A percentile compares a stretch with the other conserved stretches of the same genome.
Conservation (phyloP, 2,113 vertebrate species). For the Mesitornis unicolor region DNA sequence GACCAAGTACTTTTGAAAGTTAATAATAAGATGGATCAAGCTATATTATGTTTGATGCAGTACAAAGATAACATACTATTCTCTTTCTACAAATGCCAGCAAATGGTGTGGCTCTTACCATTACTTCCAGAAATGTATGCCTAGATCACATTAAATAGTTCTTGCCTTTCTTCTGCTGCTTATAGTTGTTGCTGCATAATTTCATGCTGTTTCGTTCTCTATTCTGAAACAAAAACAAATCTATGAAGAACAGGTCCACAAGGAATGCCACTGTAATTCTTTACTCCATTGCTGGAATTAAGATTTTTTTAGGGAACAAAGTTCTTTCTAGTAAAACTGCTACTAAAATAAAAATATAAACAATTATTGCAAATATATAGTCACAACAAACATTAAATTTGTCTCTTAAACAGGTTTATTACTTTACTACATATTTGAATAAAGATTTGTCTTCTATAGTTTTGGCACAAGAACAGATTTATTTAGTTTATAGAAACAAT, state of each 20-base stretch:
- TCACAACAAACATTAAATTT: slow-evolving; percentile 69
- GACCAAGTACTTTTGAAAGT: background rate
- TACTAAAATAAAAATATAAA: slow-evolving; percentile 76
- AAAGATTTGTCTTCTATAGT: slow-evolving; percentile 72
- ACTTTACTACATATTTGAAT: slow-evolving; percentile 64
- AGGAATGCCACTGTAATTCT: background rate
- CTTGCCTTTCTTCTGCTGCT: background rate
- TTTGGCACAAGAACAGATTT: slow-evolving; percentile 73
- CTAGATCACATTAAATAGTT: background rate
- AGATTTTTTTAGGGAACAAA: slow-evolving; percentile 23
- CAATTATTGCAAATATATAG: slow-evolving; percentile 76
- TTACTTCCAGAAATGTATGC: background rate
- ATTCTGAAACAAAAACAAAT: slow-evolving; percentile 3
- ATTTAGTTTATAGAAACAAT: slow-evolving; percentile 65
- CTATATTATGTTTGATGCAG: background rate
- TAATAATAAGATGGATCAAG: background rate
- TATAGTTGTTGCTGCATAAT: background rate
- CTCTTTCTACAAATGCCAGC: background rate
- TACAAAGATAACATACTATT: background rate
- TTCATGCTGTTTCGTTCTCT: background rate
- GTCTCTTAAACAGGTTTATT: slow-evolving; percentile 74
- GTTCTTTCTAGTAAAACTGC: slow-evolving; percentile 38
- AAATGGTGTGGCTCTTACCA: background rate
- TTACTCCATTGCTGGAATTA: slow-evolving; percentile 4
- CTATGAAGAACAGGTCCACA: background rate